phyloP scores from a whole-genome alignment of 2,888 invertebrate genomes.

The Coelopa pilipes region DNA sequence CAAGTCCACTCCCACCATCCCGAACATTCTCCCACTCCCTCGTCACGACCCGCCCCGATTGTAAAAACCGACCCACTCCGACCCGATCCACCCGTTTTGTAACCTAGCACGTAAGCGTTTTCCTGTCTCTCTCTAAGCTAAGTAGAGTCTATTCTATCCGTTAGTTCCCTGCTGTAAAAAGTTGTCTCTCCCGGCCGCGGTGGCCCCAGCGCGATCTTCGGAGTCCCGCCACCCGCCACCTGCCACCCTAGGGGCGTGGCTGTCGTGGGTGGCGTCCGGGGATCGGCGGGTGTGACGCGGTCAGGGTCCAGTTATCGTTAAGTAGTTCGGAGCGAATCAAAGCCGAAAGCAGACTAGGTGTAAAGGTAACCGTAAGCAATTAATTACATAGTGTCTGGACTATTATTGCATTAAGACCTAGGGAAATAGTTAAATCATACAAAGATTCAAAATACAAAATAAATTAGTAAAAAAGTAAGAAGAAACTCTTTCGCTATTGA shows the following conservation, averaged over 20 bases:
- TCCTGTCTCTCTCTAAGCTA: conserved; percentile 15
- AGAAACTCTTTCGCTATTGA: background rate
- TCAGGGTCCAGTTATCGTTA: background rate
- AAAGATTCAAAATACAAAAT: conserved; percentile 18
- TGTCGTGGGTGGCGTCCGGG: too few relatives aligned
- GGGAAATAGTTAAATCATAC: conserved; percentile 21
- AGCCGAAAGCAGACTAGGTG: conserved; percentile 19
- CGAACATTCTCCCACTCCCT: too few relatives aligned
- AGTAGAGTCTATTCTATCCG: conserved; percentile 23
- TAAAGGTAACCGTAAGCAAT: conserved; percentile 21
- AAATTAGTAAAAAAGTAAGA: conserved; percentile 28
- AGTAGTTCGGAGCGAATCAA: conserved; percentile 30
- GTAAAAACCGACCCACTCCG: conserved; percentile 11
- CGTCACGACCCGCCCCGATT: background rate
- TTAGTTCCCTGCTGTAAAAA: conserved; percentile 15
- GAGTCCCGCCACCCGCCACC: too few relatives aligned
- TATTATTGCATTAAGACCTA: conserved; percentile 16
- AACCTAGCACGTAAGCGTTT: conserved; percentile 14
- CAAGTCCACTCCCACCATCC: background rate
- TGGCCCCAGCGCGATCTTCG: background rate
- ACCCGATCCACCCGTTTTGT: too few relatives aligned
- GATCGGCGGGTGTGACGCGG: background rate
- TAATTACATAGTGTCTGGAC: background rate
- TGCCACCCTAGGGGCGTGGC: too few relatives aligned
- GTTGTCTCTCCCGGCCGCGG: background rate